A percentile compares a stretch with the other conserved stretches of the same genome.
These are phyloP conservation scores for Malacoctenus gilli DNA, from an alignment of 2,797 vertebrate genomes.

Conservation along the genomic window DNA sequence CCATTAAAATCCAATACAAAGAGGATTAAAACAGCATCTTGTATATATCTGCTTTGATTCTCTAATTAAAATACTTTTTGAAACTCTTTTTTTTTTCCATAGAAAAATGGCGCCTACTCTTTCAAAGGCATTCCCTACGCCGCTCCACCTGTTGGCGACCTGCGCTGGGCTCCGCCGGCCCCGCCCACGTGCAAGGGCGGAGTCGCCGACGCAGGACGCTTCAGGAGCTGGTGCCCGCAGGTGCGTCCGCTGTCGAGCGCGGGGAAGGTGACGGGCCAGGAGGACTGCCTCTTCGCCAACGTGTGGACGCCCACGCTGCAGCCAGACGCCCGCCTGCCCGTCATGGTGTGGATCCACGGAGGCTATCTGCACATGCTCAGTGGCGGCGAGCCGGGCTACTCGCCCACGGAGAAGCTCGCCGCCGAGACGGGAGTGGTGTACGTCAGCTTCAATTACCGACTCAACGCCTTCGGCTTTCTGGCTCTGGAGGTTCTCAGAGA, in stretches of 20 bases:
- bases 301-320: slow-evolving; percentile 81
- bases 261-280: slow-evolving; percentile 71
- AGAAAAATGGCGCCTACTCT: slow-evolving; percentile 75
- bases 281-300: slow-evolving; percentile 83
- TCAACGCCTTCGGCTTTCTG: slow-evolving; percentile 85
- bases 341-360: slow-evolving; percentile 86
- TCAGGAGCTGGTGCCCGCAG: slow-evolving; percentile 78
- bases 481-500: slow-evolving; percentile 80
- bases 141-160: slow-evolving; percentile 68
- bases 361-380: slow-evolving; percentile 78
- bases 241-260: slow-evolving; percentile 50
- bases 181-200: slow-evolving; percentile 54
- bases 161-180: slow-evolving; percentile 78
- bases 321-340: slow-evolving; percentile 67
- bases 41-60: no score
- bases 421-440: slow-evolving; percentile 68
- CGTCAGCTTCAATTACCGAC: slow-evolving; percentile 86
- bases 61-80: no score
- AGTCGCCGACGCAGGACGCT: slow-evolving; percentile 61
- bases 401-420: slow-evolving; percentile 76
- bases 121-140: slow-evolving; percentile 84
- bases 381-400: slow-evolving; percentile 77
- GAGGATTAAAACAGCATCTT: no score
- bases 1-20: no score
- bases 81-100: background rate